Conservation (phyloP, 2,888 invertebrate species). For the Tryphoninae sp. region DNA sequence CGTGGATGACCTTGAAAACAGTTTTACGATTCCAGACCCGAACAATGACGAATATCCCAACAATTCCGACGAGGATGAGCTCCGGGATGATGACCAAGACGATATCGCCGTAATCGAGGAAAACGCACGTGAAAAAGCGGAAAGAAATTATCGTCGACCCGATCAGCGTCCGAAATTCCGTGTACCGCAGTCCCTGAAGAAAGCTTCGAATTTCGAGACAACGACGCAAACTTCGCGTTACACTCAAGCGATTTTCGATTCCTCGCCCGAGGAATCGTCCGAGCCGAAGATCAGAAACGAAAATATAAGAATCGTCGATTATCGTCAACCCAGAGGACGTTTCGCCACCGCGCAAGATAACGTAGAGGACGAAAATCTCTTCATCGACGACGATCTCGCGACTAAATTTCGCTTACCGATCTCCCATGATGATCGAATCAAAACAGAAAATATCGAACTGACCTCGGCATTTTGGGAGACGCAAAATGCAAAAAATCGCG, state of each 20-base stretch:
- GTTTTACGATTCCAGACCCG: conserved; percentile 8
- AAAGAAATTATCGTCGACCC: conserved; percentile 52
- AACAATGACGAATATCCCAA: not conserved
- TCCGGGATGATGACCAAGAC: not conserved
- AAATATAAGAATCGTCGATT: conserved; percentile 48
- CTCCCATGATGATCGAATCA: conserved; percentile 53
- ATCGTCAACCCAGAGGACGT: conserved; percentile 68
- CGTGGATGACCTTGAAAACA: conserved; percentile 21
- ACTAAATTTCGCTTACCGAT: conserved; percentile 40
- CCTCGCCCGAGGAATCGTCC: conserved; percentile 66
- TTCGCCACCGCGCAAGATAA: conserved; percentile 58
- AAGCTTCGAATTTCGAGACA: conserved; percentile 31
- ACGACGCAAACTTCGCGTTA: conserved; percentile 37
- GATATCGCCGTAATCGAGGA: not conserved
- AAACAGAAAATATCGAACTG: conserved; percentile 36
- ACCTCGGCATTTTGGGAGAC: conserved; percentile 60
- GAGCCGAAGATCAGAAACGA: conserved; percentile 50
- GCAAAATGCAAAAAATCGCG: conserved; percentile 66
- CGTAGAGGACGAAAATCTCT: conserved; percentile 45
- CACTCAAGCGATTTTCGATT: conserved; percentile 59
- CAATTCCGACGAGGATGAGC: not conserved
- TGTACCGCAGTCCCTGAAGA: conserved; percentile 64
- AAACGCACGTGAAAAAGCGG: not conserved
- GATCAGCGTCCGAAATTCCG: conserved; percentile 66
- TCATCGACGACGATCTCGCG: conserved; percentile 22